phyloP scores from a whole-genome alignment of 1,140 invertebrate genomes.

The Hermetia illucens region DNA sequence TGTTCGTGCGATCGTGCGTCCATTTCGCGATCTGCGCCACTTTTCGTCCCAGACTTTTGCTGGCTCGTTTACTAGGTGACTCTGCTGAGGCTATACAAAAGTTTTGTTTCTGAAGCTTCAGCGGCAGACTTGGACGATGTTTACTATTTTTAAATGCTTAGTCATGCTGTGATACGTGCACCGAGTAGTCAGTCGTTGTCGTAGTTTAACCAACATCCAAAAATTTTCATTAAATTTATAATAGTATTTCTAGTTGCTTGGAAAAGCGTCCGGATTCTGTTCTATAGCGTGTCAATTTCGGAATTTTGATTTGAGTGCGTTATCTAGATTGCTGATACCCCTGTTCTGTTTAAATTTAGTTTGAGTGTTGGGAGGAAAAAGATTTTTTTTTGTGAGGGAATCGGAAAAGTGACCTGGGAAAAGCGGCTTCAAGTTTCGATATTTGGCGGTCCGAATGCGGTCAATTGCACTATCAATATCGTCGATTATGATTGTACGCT shows the following conservation, averaged over 20 bases:
- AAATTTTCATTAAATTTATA: too few species aligned
- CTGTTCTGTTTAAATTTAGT: neutral
- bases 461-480: too few species aligned
- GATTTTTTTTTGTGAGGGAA: too few species aligned
- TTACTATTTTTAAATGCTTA: constrained; percentile 9
- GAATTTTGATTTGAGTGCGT: neutral
- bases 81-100: neutral
- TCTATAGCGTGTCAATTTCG: neutral
- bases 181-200: constrained; percentile 8
- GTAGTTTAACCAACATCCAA: too few species aligned
- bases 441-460: too few species aligned
- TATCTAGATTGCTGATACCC: neutral
- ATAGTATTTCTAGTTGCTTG: too few species aligned
- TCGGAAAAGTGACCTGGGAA: too few species aligned
- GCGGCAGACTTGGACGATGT: constrained; percentile 1
- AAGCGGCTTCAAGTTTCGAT: too few species aligned
- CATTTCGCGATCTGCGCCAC: too few species aligned
- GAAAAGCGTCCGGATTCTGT: neutral
- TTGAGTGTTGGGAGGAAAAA: too few species aligned
- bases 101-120: neutral
- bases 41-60: neutral
- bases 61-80: neutral
- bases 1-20: neutral
- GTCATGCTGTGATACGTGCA: constrained; percentile 4
- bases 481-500: too few species aligned